Evolutionary conservation across 2,888 invertebrate species (phyloP), one percentile per base, ranked within the genome.

Genomic region (Ophion ventricosus): DNA sequence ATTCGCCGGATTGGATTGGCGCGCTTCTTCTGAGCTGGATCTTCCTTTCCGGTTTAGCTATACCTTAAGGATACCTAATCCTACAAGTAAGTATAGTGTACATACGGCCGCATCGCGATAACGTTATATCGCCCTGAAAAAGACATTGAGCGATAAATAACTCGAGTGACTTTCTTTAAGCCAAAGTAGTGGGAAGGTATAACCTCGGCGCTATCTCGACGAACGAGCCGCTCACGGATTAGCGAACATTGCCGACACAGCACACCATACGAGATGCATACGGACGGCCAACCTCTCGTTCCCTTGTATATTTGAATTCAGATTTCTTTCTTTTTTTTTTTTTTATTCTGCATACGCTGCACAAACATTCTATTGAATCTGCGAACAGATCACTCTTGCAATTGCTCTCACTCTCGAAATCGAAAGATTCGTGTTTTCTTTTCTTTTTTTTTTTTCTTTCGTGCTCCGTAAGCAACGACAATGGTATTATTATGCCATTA

Each of bases 71-170:
- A 66, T 66, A 80, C 40, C 56, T 57, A 40, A 79, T 73, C 54
- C 29, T 66, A 35, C 14, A 59, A 73, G 43, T 73, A 66, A 57
- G 63, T 66, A 25, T 26, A 40, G 43, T 7, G 14, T 67, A 67
- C 61, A 35, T 4, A 72, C 40, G 17, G 17, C 29, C 67, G 59
- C 25, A 80, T 66, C 59, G 67, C 80, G 67, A 80, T 80, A 80
- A 26, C 49, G 59, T 67, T 25, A 59, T 80, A 74, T 74, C 80
- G 74, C 49, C 59, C 74, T 69, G 81, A 80, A 84, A 73, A 82
- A 75, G 82, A 81, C 82, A 61, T 82, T 70, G 64, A 59, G 29
- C 80, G 79, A 85, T 85, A 85, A 85, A 85, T 82, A 75, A 82
- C 82, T 57, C 67, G 56, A 35, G 57, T 40, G 67, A 59, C 74